A percentile compares a stretch with the other conserved stretches of the same genome.
phyloP scores from a whole-genome alignment of 1,140 invertebrate genomes.

The Condylostylus longicornis region DNA sequence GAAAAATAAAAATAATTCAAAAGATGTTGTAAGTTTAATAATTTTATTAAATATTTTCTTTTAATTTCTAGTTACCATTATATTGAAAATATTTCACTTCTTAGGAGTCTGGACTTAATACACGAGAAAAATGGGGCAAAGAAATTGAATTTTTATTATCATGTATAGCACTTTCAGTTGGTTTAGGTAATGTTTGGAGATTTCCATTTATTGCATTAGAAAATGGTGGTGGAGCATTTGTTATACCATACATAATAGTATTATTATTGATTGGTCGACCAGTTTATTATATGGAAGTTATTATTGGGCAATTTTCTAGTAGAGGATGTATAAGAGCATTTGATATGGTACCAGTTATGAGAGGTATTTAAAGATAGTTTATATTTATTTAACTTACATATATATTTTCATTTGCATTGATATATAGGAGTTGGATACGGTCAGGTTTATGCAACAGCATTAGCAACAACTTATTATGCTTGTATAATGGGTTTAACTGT shows the following conservation, averaged over 20 bases:
- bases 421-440: constrained; percentile 55
- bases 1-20: no score
- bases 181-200: constrained; percentile 47
- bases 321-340: constrained; percentile 52
- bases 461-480: constrained; percentile 60
- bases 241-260: constrained; percentile 72
- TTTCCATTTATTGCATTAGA: constrained; percentile 75
- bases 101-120: no score
- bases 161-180: constrained; percentile 79
- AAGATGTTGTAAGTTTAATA: no score
- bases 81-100: no score
- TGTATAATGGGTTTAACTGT: constrained; percentile 58
- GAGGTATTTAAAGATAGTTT: constrained; percentile 34
- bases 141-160: constrained; percentile 78
- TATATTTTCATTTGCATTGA: neutral
- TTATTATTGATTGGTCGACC: constrained; percentile 73
- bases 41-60: no score
- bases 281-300: constrained; percentile 77
- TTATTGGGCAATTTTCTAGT: constrained; percentile 61
- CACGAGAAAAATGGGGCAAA: constrained; percentile 63
- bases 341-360: constrained; percentile 42
- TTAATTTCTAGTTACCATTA: no score
- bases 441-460: constrained; percentile 53
- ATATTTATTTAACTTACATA: neutral
- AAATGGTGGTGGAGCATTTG: constrained; percentile 60